Conservation (phyloP, 1,140 invertebrate genomes). For the Ylistrum balloti region DNA sequence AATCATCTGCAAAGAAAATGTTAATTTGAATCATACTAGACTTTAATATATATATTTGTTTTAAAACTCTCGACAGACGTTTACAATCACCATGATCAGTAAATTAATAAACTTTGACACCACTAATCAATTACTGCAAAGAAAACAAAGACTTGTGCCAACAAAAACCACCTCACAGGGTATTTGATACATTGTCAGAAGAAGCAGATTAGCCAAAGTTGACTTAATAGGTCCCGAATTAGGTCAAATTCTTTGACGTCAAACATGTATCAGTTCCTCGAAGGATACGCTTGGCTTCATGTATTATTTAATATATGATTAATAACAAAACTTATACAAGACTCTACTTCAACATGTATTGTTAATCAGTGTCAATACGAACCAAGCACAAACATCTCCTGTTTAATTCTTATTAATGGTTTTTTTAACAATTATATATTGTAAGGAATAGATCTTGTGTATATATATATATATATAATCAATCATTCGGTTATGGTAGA, state of each 20-base stretch:
- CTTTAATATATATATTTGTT: neutral
- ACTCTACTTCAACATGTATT: neutral
- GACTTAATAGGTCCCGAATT: neutral
- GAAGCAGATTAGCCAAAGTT: conserved; percentile 38
- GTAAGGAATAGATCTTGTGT: neutral
- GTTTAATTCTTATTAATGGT: neutral
- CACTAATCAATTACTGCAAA: neutral
- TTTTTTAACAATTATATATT: conserved; percentile 1
- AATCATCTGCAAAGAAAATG: too few species aligned
- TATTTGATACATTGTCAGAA: conserved; percentile 2
- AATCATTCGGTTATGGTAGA: neutral
- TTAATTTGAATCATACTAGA: neutral
- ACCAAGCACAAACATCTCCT: conserved; percentile 11
- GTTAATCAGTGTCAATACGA: neutral
- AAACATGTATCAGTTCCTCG: conserved; percentile 25
- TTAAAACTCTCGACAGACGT: neutral
- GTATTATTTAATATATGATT: conserved; percentile 29
- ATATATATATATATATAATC: conserved; percentile 4
- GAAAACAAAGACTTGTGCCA: conserved; percentile 22
- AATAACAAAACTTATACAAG: neutral
- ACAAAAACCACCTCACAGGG: neutral
- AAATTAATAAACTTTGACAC: conserved; percentile 40
- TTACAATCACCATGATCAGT: neutral
- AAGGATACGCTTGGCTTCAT: neutral
- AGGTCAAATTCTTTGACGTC: conserved; percentile 3